These are phyloP conservation scores for Apocrypta bakeri DNA, from an alignment of 1,140 invertebrate genomes.

Conservation along the genomic window DNA sequence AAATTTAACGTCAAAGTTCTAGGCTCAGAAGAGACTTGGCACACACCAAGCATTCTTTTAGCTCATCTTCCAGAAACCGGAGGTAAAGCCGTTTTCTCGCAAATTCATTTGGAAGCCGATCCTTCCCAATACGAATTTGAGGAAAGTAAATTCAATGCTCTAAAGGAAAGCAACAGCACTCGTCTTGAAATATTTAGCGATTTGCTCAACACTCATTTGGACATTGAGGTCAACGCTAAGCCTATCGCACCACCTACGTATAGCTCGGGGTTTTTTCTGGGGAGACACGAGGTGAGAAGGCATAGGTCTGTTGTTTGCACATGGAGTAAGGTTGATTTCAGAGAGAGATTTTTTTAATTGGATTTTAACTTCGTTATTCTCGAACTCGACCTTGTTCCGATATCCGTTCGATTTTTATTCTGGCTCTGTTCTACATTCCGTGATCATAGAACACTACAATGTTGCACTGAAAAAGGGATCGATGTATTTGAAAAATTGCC, in stretches of 20 bases:
- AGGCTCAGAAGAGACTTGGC: conserved; percentile 89
- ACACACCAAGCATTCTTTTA: conserved; percentile 86
- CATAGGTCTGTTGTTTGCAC: not conserved
- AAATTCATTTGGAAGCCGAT: conserved; percentile 78
- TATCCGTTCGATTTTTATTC: not conserved
- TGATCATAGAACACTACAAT: too few relatives aligned
- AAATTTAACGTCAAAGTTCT: conserved; percentile 84
- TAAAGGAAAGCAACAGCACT: conserved; percentile 79
- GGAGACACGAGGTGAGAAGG: conserved; percentile 81
- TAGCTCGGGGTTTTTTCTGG: conserved; percentile 83
- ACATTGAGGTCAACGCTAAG: conserved; percentile 78
- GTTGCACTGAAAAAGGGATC: too few relatives aligned
- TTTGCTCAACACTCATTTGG: conserved; percentile 81
- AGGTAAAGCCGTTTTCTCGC: conserved; percentile 88
- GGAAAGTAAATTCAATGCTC: conserved; percentile 78
- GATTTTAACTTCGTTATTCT: not conserved
- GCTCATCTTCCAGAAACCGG: conserved; percentile 77
- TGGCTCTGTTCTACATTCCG: not conserved
- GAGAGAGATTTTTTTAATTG: not conserved
- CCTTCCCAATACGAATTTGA: conserved; percentile 76
- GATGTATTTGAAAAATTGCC: too few relatives aligned
- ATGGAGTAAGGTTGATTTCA: not conserved
- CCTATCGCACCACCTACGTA: conserved; percentile 69
- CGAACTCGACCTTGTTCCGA: not conserved
- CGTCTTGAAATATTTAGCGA: conserved; percentile 86